These are phyloP conservation scores for Rhabditophanes sp. DNA, from an alignment of 2,888 invertebrate genomes.

Conservation along the genomic window DNA sequence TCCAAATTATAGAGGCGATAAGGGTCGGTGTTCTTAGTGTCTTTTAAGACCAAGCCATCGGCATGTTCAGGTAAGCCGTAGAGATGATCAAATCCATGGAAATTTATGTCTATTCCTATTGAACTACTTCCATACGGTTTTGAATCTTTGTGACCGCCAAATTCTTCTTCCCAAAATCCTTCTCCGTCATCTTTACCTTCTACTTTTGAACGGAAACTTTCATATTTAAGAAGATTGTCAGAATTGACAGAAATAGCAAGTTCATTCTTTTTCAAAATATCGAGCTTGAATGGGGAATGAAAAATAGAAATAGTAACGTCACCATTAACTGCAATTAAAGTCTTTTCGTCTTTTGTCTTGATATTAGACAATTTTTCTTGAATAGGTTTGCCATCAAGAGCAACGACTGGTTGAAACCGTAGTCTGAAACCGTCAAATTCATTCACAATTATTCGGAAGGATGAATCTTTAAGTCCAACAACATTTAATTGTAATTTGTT, in stretches of 20 bases:
- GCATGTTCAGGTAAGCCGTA: conserved; percentile 97
- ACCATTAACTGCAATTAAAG: background rate
- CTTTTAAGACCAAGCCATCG: conserved; percentile 66
- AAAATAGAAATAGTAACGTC: background rate
- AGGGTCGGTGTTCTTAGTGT: conserved; percentile 67
- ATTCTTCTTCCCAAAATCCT: conserved; percentile 82
- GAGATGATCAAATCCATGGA: conserved; percentile 72
- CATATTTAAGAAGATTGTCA: conserved; percentile 74
- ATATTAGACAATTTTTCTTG: conserved; percentile 51
- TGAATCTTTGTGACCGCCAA: conserved; percentile 77
- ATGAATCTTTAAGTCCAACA: conserved; percentile 28
- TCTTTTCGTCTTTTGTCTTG: background rate
- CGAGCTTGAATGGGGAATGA: conserved; percentile 62
- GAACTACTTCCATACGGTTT: conserved; percentile 87
- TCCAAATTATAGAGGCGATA: conserved; percentile 90
- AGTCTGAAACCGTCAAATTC: conserved; percentile 47
- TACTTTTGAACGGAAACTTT: conserved; percentile 57
- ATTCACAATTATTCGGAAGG: conserved; percentile 19
- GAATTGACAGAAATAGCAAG: conserved; percentile 68
- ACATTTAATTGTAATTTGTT: conserved; percentile 23
- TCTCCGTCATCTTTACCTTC: conserved; percentile 47
- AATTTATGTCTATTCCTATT: conserved; percentile 75
- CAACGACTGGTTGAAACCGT: conserved; percentile 54
- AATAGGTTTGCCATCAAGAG: conserved; percentile 61
- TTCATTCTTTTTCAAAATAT: conserved; percentile 56